phyloP scores from a whole-genome alignment of 2,797 vertebrate species.

The Margarornis squamiger region DNA sequence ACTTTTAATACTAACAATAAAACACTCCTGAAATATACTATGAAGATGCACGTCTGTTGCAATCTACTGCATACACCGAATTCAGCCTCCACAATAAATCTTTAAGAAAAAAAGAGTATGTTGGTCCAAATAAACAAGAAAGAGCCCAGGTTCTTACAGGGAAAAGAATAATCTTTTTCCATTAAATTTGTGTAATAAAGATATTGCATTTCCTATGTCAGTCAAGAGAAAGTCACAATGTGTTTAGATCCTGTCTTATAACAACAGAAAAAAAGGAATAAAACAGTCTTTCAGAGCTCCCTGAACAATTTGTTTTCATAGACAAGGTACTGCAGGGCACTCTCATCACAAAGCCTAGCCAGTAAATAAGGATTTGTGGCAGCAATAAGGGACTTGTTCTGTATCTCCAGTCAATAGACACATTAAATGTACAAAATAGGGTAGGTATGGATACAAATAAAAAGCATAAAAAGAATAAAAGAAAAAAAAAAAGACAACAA shows the following conservation, averaged over 20 bases:
- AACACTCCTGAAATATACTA: neutral
- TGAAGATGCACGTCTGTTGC: neutral
- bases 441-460: neutral
- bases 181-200: slow-evolving; percentile 14
- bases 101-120: neutral
- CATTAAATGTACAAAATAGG: neutral
- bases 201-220: neutral
- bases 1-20: slow-evolving; percentile 14
- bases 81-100: neutral
- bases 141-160: neutral
- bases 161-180: neutral
- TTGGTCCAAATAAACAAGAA: neutral
- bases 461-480: neutral
- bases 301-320: neutral
- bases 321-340: neutral
- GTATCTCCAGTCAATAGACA: neutral
- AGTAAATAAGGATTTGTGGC: slow-evolving; percentile 26
- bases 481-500: neutral
- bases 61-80: neutral
- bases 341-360: neutral
- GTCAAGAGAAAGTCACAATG: neutral
- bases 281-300: neutral
- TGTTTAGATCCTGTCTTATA: neutral
- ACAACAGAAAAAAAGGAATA: neutral
- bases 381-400: neutral